Evolutionary conservation across 2,797 vertebrate genomes (phyloP).

Genomic region (Typhlichthys subterraneus): DNA sequence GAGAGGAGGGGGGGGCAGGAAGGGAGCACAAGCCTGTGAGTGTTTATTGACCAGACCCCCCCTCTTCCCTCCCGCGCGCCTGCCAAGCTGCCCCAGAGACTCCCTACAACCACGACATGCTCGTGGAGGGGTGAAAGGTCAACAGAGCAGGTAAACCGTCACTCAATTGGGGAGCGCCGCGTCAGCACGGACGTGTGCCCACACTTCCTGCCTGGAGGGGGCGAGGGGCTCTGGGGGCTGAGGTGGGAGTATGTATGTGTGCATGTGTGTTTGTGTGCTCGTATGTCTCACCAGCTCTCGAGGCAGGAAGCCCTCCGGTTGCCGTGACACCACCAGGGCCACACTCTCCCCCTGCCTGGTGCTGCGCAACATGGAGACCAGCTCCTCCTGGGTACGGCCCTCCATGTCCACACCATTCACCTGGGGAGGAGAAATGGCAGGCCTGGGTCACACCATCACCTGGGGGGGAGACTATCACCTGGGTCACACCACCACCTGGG

Average conservation of each 20-base stretch:
- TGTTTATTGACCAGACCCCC: too few species aligned
- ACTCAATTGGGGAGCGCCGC: too few species aligned
- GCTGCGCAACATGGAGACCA: constrained; percentile 91
- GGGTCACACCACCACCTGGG: too few species aligned
- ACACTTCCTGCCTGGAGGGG: not conserved
- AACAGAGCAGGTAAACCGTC: constrained; percentile 51
- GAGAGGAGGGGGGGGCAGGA: too few species aligned
- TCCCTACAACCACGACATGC: too few species aligned
- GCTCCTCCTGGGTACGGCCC: constrained; percentile 88
- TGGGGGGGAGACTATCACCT: too few species aligned
- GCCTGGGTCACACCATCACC: too few species aligned
- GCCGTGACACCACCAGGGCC: constrained; percentile 82
- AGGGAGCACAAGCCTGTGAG: not conserved
- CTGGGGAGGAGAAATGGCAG: constrained; percentile 54
- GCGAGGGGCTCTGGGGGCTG: not conserved
- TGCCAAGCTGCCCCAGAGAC: not conserved
- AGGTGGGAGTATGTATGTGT: constrained; percentile 18
- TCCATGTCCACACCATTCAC: constrained; percentile 90
- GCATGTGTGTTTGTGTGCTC: constrained; percentile 9
- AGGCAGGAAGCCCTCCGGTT: constrained; percentile 87
- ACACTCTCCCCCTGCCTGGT: constrained; percentile 91
- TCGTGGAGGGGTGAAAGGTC: constrained; percentile 14
- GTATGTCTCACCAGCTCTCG: constrained; percentile 86
- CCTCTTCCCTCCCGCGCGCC: not conserved
- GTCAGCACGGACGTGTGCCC: too few species aligned